A percentile compares a stretch with the other conserved stretches of the same genome.
Conservation (phyloP, 2,113 vertebrate species). For the Albula goreensis region DNA sequence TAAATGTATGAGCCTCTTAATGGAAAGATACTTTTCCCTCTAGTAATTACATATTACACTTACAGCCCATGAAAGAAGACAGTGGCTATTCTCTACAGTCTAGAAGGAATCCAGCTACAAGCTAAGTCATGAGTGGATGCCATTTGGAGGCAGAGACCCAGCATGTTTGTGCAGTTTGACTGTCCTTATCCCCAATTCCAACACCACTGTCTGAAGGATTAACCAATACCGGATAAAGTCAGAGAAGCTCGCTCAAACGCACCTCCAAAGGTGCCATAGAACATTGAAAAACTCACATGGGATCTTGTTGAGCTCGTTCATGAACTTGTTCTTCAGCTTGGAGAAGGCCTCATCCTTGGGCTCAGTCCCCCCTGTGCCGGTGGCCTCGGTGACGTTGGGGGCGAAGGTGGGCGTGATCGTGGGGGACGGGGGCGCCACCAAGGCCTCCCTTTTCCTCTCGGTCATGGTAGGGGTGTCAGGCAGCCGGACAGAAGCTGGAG, state of each 20-base stretch:
- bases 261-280: background rate
- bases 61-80: too few species aligned
- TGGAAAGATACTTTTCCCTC: background rate
- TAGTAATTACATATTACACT: too few species aligned
- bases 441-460: constrained; percentile 87
- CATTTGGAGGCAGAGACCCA: too few species aligned
- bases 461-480: constrained; percentile 70
- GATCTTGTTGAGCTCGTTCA: constrained; percentile 93
- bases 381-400: constrained; percentile 81
- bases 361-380: constrained; percentile 70
- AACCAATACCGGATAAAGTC: too few species aligned
- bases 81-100: background rate
- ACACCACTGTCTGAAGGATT: too few species aligned
- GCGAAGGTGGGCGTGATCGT: constrained; percentile 68
- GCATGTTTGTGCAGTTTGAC: too few species aligned
- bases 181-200: too few species aligned
- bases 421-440: constrained; percentile 80
- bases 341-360: constrained; percentile 88
- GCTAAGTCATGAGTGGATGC: too few species aligned
- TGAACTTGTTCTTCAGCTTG: constrained; percentile 96
- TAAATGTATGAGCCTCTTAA: background rate
- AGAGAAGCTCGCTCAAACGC: too few species aligned
- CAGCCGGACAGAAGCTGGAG: constrained; percentile 64
- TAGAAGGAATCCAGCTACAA: background rate
- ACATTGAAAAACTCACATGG: background rate